Conservation (phyloP, 2,888 invertebrate species). For the Dryocosmus kuriphilus region DNA sequence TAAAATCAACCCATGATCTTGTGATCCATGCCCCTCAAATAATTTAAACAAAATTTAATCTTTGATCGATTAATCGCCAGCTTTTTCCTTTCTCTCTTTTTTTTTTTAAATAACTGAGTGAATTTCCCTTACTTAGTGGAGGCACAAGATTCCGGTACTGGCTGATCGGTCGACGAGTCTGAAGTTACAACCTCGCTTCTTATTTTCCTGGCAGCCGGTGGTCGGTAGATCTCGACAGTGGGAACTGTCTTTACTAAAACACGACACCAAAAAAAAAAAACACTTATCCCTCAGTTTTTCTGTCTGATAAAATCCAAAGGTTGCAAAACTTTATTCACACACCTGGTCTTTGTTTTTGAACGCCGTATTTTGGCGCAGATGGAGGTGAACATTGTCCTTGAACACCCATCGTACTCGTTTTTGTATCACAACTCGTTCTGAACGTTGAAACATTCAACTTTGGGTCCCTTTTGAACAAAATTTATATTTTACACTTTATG, state of each 20-base stretch:
- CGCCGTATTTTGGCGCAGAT: constrained; percentile 68
- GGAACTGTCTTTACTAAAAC: constrained; percentile 70
- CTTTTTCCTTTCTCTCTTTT: background rate
- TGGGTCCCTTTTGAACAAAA: constrained; percentile 60
- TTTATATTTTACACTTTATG: background rate
- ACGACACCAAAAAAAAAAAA: constrained; percentile 38
- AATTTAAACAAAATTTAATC: background rate
- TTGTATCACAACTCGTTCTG: constrained; percentile 54
- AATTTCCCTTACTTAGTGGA: constrained; percentile 48
- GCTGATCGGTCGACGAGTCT: constrained; percentile 49
- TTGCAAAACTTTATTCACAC: constrained; percentile 47
- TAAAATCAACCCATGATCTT: no score
- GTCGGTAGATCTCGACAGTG: constrained; percentile 79
- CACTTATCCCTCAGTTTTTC: constrained; percentile 19
- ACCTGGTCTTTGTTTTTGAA: constrained; percentile 69
- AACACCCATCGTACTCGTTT: constrained; percentile 68
- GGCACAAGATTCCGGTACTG: constrained; percentile 47
- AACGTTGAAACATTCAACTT: constrained; percentile 70
- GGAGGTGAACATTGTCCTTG: constrained; percentile 67
- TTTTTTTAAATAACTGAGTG: constrained; percentile 1
- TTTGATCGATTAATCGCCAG: background rate
- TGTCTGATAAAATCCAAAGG: background rate
- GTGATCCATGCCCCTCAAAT: no score
- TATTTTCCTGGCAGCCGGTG: constrained; percentile 78
- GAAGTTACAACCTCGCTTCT: constrained; percentile 50